Base-by-base conservation (phyloP, 1,140 invertebrate genomes). In the Helicoverpa armigera region DNA sequence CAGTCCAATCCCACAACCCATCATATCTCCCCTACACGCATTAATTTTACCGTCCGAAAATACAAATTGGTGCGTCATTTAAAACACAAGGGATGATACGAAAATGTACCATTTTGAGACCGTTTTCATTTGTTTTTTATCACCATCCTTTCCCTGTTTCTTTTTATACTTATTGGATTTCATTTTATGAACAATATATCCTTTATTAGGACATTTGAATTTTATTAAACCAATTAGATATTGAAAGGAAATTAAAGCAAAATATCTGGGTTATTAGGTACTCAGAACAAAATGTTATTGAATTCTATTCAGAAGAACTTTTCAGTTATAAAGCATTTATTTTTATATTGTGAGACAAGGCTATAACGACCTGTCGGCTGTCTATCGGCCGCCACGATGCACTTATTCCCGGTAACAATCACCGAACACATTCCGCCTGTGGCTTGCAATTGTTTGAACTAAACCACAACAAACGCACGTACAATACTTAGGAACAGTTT, bases 151-250 rank as follows among this genome's bases (percentile, higher is more conserved):
- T 72, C 35, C 65, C 78, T 69, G 73, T 69, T 81, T 70, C 81
- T 77, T 83, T 86, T 86, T 86, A 84, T 84, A 77, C 79, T 86
- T 84, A 82, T 84, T 86, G 85, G 83, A 81, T 81, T 80, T 77
- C 80, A 75, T 81, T 85, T 84, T 81, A 79, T 83, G 79, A 75
- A 63, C 77, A 81, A 83, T 83, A 85, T 61, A 72, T 78, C 14
- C 69, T 67, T 16, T 73, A 54, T 29, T 72, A 73, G 81, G 14
- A 23, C 43, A 29, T 73, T 69, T 63, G 35, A 72, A 78, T 78
- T 82, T 78, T 82, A 82, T 82, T 48, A 48, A 54, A 65, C 43
- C 67, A 56, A 76, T 82, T 58, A 74, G 65, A 31, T 72, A 80
- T 74, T 43, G 29, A 35, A 35, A 53, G 29, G 51, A 56, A 73